Conservation (phyloP, 2,113 vertebrate genomes). For the Salvelinus fontinalis region DNA sequence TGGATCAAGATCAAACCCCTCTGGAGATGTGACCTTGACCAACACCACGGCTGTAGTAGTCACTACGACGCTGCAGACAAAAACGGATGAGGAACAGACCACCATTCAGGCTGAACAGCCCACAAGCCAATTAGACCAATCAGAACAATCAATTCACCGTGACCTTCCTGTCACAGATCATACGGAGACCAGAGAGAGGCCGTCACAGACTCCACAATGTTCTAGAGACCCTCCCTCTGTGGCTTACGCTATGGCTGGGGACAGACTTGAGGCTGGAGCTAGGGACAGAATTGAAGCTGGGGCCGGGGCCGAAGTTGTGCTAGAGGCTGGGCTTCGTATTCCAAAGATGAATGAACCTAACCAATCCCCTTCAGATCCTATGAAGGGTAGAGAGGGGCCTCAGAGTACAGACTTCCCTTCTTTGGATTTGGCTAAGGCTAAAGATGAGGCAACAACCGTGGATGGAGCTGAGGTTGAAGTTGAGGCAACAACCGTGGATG, state of each 20-base stretch:
- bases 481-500: no score
- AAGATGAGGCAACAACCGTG: no score
- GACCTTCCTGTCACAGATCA: slow-evolving; percentile 7
- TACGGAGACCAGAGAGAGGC: not conserved
- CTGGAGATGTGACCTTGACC: not conserved
- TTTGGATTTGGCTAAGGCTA: no score
- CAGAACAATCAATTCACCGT: slow-evolving; percentile 22
- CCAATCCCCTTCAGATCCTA: slow-evolving; percentile 29
- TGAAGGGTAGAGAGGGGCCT: not conserved
- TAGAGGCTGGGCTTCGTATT: not conserved
- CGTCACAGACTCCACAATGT: not conserved
- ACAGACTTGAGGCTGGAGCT: not conserved
- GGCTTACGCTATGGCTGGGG: slow-evolving; percentile 9
- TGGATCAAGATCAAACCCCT: not conserved
- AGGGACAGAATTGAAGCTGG: not conserved
- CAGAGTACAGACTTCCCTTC: no score
- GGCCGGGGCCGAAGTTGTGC: not conserved
- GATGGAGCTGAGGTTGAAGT: no score
- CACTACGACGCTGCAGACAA: slow-evolving; percentile 20
- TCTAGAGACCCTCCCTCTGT: slow-evolving; percentile 5
- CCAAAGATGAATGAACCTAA: slow-evolving; percentile 11
- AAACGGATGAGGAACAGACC: slow-evolving; percentile 10
- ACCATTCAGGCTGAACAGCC: slow-evolving; percentile 10
- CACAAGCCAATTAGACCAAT: slow-evolving; percentile 36
- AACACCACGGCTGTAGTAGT: slow-evolving; percentile 6